phyloP scores from a whole-genome alignment of 2,888 invertebrate species.

The Idaea dimidiata region DNA sequence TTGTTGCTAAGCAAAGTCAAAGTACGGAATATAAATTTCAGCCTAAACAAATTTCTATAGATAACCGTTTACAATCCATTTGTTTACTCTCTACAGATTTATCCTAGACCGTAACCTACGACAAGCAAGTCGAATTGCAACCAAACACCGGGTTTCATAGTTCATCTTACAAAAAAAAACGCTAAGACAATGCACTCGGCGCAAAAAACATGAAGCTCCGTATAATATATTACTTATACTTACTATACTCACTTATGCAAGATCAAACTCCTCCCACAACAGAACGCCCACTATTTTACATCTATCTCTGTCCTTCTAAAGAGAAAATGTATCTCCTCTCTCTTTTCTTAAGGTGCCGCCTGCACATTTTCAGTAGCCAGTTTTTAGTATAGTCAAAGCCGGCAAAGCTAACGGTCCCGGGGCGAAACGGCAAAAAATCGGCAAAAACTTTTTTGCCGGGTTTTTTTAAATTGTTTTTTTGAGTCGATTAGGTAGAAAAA shows the following conservation, averaged over 20 bases:
- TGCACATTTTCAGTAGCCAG: constrained; percentile 63
- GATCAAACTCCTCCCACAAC: constrained; percentile 57
- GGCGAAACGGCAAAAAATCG: constrained; percentile 42
- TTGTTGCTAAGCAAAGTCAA: too few relatives aligned
- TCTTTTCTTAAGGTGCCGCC: constrained; percentile 60
- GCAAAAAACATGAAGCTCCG: constrained; percentile 56
- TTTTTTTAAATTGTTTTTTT: constrained; percentile 16
- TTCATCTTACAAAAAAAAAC: constrained; percentile 56
- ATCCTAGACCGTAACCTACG: constrained; percentile 56
- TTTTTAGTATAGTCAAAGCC: constrained; percentile 76
- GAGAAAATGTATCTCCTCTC: constrained; percentile 41
- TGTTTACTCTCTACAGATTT: neutral
- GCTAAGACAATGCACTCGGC: constrained; percentile 66
- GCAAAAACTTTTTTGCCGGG: constrained; percentile 39
- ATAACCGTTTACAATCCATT: neutral
- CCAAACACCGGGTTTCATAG: constrained; percentile 56
- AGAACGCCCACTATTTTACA: constrained; percentile 58
- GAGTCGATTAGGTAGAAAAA: constrained; percentile 18
- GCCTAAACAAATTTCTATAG: too few relatives aligned
- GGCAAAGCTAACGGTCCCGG: constrained; percentile 58
- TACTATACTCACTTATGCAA: constrained; percentile 60
- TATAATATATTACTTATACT: constrained; percentile 58
- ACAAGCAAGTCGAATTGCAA: constrained; percentile 49
- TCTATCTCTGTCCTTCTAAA: constrained; percentile 41
- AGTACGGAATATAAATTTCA: too few relatives aligned